Conservation (phyloP, 30 jellyfish, hydroid and myxozoan genomes). For the Pseudorhiza aurosa region DNA sequence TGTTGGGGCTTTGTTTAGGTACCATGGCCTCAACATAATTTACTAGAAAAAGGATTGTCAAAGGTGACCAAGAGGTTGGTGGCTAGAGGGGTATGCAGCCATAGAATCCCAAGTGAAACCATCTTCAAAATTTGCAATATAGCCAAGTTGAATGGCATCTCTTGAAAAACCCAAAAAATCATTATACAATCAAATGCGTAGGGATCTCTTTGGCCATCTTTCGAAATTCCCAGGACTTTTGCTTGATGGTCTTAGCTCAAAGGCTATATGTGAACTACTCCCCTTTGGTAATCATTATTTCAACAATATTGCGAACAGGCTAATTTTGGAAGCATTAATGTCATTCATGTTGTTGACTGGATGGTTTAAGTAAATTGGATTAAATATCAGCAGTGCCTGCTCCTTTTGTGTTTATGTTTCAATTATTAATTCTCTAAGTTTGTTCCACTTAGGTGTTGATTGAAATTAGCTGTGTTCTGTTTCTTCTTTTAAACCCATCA, state of each 20-base stretch:
- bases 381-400: slow-evolving; percentile 8
- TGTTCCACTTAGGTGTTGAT: not conserved
- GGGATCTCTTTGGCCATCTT: slow-evolving; percentile 23
- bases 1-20: too few species aligned
- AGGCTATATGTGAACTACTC: slow-evolving; percentile 28
- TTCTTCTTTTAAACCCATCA: too few species aligned
- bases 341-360: slow-evolving; percentile 12
- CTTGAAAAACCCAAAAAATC: too few species aligned
- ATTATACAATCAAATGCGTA: slow-evolving; percentile 6
- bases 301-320: slow-evolving; percentile 11
- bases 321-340: slow-evolving; percentile 15
- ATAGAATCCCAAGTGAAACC: too few species aligned
- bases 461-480: too few species aligned
- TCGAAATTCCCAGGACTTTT: slow-evolving; percentile 20
- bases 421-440: not conserved
- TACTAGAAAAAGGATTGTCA: too few species aligned
- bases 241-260: slow-evolving; percentile 16
- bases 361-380: not conserved
- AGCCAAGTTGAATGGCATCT: too few species aligned
- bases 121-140: too few species aligned
- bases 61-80: too few species aligned
- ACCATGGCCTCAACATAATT: too few species aligned
- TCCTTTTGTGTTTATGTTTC: not conserved
- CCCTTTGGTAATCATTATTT: slow-evolving; percentile 9
- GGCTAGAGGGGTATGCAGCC: too few species aligned